A percentile compares a stretch with the other conserved stretches of the same genome.
Evolutionary conservation across 2,797 vertebrate species (phyloP).

Genomic region (Chromis chromis): DNA sequence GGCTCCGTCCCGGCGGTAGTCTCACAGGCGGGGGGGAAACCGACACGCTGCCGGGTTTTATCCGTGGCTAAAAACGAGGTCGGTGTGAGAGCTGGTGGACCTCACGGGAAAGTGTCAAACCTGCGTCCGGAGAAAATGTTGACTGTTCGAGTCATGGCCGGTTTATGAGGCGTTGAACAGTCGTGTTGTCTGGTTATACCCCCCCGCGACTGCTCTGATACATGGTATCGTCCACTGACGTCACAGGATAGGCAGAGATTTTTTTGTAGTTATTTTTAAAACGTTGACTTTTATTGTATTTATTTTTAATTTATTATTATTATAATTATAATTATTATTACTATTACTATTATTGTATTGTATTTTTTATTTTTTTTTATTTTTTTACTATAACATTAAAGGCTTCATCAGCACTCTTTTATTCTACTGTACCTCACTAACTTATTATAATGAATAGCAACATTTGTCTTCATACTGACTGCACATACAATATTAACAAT

Average conservation of each 20-base stretch:
- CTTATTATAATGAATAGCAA: neutral
- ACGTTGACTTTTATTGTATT: too few relatives aligned
- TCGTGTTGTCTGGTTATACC: rapidly evolving
- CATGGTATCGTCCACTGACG: conserved; percentile 68
- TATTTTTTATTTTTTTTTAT: neutral
- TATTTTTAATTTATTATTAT: neutral
- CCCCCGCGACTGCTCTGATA: neutral
- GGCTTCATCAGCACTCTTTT: neutral
- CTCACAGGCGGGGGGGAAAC: conserved; percentile 2
- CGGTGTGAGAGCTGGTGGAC: rapidly evolving
- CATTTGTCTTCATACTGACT: neutral
- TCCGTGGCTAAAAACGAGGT: rapidly evolving
- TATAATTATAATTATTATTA: too few relatives aligned
- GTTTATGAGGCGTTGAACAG: neutral
- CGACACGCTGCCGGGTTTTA: rapidly evolving
- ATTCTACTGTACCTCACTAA: neutral
- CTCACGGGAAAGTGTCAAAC: rapidly evolving
- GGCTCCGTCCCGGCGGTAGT: neutral
- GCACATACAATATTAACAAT: neutral
- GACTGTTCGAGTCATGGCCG: rapidly evolving
- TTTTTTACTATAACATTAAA: neutral
- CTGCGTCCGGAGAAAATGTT: rapidly evolving
- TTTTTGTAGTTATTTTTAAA: too few relatives aligned
- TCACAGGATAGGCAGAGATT: neutral
- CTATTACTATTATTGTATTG: too few relatives aligned